Evolutionary conservation across 2,888 invertebrate genomes (phyloP), one percentile per base, ranked within the genome.

Genomic region (Nephrotoma guestfalica): DNA sequence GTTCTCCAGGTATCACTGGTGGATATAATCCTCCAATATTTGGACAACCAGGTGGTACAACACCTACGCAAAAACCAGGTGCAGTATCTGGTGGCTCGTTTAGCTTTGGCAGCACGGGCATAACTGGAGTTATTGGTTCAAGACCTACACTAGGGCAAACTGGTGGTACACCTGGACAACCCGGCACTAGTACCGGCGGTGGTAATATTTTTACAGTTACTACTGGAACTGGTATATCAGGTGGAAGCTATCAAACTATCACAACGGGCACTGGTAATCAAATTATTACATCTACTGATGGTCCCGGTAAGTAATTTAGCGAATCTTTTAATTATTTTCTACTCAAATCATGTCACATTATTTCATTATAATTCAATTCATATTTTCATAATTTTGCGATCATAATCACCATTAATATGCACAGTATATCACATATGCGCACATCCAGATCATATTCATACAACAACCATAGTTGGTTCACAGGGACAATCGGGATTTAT

Each of bases 121-220:
- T 42, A 4, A 41, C 84, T 2, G 84, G 41, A 41, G 9, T 42
- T 84, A 84, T 41, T 2, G 90, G 89, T 87, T 88, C 88, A 0
- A 86, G 87, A 5, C 89, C 89, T 7, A 88, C 88, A 86, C 90
- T 89, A 11, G 91, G 90, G 88, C 87, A 89, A 92, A 91, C 88
- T 40, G 87, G 87, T 93, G 89, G 4, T 93, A 93, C 88, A 93
- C 93, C 89, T 92, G 86, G 87, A n/a, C 87, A 87, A 7, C 88
- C 87, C 30, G 88, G 88, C 6, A 88, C 88, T 11, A 88, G 88
- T 6, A 51, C 87, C 0, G 30, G 71, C 18, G 30, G 71, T 30
- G 71, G 71, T 9, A 71, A 30, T 30, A 71, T 71, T 71, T 30
- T 71, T 30, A 71, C 71, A 30, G 71, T 71, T 30, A 71, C 71